Conservation (phyloP, 2,888 invertebrate genomes). For the Eugnorisma glareosa region DNA sequence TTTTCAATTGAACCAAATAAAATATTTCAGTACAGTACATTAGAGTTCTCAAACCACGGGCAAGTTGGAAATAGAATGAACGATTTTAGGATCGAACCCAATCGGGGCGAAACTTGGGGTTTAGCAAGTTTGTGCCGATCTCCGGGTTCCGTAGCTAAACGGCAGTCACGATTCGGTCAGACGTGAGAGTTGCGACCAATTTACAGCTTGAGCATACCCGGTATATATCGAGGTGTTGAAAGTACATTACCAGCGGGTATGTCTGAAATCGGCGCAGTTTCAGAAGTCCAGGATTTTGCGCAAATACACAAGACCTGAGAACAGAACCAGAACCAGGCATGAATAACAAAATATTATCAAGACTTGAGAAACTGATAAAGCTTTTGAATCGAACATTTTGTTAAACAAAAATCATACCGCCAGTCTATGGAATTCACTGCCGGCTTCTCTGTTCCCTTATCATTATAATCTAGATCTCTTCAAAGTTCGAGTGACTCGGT, state of each 20-base stretch:
- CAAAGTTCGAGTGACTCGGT: no score
- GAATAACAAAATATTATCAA: conserved; percentile 3
- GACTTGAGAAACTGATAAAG: no score
- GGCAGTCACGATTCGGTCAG: conserved; percentile 72
- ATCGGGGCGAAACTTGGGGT: conserved; percentile 69
- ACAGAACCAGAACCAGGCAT: no score
- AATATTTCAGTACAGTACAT: conserved; percentile 33
- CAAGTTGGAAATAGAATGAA: conserved; percentile 69
- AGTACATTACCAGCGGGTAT: conserved; percentile 36
- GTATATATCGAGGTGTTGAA: conserved; percentile 21
- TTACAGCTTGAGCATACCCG: conserved; percentile 29
- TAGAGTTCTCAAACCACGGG: conserved; percentile 11
- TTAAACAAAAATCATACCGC: no score
- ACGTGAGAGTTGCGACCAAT: conserved; percentile 63
- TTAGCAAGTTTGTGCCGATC: conserved; percentile 75
- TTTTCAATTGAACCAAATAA: conserved; percentile 28
- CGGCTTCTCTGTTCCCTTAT: no score
- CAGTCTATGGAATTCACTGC: no score
- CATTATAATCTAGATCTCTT: no score
- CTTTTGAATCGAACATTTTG: not conserved
- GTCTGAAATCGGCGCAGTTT: conserved; percentile 6
- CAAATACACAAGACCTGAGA: conserved; percentile 2
- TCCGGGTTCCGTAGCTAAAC: conserved; percentile 77
- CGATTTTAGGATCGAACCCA: conserved; percentile 71
- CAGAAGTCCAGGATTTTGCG: conserved; percentile 7